Percentiles rank a stretch among this genome's conserved stretches.
Conservation (phyloP, 2,113 vertebrate species). For the Silurus asotus region DNA sequence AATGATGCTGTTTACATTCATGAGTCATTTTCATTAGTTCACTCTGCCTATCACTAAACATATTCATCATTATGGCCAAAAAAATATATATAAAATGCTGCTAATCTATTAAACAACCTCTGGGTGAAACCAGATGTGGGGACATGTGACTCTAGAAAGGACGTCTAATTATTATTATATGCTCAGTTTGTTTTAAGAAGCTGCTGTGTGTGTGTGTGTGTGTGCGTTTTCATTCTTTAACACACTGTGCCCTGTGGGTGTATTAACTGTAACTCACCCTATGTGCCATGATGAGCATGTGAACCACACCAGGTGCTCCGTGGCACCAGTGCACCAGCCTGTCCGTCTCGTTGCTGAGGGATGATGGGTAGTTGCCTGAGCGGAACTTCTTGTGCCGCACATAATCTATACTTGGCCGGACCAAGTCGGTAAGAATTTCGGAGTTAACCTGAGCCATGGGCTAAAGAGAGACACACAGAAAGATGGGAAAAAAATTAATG, state of each 20-base stretch:
- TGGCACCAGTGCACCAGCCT: slow-evolving; percentile 97
- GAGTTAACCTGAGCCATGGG: slow-evolving; percentile 81
- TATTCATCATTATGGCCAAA: neutral
- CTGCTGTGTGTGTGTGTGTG: neutral
- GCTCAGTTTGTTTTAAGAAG: neutral
- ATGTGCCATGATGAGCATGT: slow-evolving; percentile 87
- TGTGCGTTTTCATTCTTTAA: neutral
- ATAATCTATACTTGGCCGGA: slow-evolving; percentile 95
- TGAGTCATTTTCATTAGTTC: slow-evolving; percentile 30
- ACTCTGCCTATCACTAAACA: neutral
- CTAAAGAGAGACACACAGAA: slow-evolving; percentile 64
- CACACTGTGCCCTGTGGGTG: neutral
- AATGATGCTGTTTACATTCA: neutral
- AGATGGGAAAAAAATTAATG: neutral
- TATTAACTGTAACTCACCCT: slow-evolving; percentile 73
- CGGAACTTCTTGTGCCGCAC: slow-evolving; percentile 93
- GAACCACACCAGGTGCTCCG: slow-evolving; percentile 87
- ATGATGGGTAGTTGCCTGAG: slow-evolving; percentile 94
- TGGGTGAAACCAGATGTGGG: neutral
- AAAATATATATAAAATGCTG: neutral
- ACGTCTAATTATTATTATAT: neutral
- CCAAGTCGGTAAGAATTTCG: slow-evolving; percentile 80
- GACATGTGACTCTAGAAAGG: neutral
- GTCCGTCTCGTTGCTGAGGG: slow-evolving; percentile 94
- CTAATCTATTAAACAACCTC: neutral